Evolutionary conservation across 1,140 invertebrate genomes (phyloP).

Genomic region (Phenacoccus solenopsis): DNA sequence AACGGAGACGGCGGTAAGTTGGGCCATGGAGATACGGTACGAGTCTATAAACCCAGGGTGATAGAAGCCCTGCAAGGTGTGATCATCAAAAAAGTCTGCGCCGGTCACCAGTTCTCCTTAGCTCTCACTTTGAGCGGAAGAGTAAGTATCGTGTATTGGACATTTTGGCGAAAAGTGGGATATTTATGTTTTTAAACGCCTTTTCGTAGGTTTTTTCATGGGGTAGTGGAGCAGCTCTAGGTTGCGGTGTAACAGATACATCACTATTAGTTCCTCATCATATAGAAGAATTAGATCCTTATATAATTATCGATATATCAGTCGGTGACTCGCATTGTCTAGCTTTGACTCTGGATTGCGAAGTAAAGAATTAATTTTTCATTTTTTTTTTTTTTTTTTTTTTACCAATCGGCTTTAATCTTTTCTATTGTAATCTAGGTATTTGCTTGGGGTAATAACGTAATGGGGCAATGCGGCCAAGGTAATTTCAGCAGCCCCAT

Average conservation of each 20-base stretch:
- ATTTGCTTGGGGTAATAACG: conserved; percentile 56
- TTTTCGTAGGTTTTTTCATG: conserved; percentile 43
- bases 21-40: conserved; percentile 45
- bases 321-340: conserved; percentile 48
- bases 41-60: conserved; percentile 43
- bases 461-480: conserved; percentile 56
- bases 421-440: conserved; percentile 33
- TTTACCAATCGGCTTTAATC: neutral
- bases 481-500: conserved; percentile 51
- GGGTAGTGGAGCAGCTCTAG: conserved; percentile 47
- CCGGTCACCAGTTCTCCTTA: conserved; percentile 44
- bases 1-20: conserved; percentile 47
- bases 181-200: conserved; percentile 6
- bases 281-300: conserved; percentile 33
- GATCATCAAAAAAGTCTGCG: conserved; percentile 45
- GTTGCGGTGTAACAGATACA: conserved; percentile 42
- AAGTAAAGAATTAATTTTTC: conserved; percentile 24
- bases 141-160: conserved; percentile 26
- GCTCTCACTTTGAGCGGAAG: conserved; percentile 44
- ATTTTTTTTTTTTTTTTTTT: neutral
- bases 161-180: too few relatives aligned
- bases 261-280: conserved; percentile 39
- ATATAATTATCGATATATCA: conserved; percentile 36
- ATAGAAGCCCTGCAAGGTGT: conserved; percentile 48
- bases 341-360: conserved; percentile 42